Conservation (phyloP, 1,140 invertebrate species). For the Lordiphosa collinella region DNA sequence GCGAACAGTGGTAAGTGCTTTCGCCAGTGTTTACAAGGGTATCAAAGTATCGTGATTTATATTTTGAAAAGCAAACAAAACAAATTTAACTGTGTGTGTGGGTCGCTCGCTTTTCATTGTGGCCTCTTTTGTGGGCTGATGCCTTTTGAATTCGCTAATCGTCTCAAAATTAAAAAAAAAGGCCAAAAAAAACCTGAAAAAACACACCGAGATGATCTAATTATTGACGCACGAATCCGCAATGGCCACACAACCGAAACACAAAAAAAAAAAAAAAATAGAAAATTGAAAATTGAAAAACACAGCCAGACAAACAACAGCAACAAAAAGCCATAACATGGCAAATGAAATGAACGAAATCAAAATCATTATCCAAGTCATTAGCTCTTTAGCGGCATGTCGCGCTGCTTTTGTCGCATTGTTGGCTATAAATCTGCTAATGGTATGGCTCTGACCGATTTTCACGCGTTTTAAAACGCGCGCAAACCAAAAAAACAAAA, state of each 20-base stretch:
- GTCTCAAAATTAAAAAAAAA: conserved; percentile 41
- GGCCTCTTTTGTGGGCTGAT: conserved; percentile 47
- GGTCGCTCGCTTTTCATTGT: conserved; percentile 51
- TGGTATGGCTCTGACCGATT: conserved; percentile 22
- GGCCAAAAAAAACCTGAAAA: neutral
- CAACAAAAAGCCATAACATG: conserved; percentile 20
- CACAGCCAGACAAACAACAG: conserved; percentile 15
- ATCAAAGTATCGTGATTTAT: too few species aligned
- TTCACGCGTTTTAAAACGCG: conserved; percentile 26
- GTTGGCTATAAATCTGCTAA: conserved; percentile 54
- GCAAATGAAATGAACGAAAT: conserved; percentile 54
- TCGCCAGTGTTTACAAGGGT: too few species aligned
- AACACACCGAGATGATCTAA: conserved; percentile 64
- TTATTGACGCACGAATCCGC: conserved; percentile 73
- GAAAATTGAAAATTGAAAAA: conserved; percentile 53
- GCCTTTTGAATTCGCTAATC: conserved; percentile 73
- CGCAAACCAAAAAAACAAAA: neutral
- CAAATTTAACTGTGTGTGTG: conserved; percentile 16
- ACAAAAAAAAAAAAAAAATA: conserved; percentile 24
- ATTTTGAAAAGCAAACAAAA: conserved; percentile 1
- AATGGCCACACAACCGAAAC: conserved; percentile 28
- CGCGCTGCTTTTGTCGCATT: conserved; percentile 32
- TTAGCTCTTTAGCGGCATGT: conserved; percentile 65
- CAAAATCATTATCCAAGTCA: conserved; percentile 67
- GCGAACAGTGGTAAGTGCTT: too few species aligned